A percentile compares a stretch with the other conserved stretches of the same genome.
phyloP scores from a whole-genome alignment of 2,113 vertebrate genomes.

The Cairina moschata region DNA sequence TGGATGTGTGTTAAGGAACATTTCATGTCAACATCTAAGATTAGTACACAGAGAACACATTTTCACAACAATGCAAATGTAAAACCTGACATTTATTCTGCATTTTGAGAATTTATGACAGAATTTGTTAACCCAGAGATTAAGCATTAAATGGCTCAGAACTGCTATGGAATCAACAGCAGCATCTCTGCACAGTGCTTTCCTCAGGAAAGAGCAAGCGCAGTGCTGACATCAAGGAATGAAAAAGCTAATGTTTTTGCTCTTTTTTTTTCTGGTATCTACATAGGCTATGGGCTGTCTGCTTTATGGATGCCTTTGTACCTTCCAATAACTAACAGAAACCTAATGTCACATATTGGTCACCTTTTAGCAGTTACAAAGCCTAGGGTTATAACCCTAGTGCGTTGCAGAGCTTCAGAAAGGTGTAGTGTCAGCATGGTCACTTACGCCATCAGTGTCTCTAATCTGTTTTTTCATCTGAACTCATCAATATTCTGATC shows the following conservation, averaged over 20 bases:
- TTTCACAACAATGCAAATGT: constrained; percentile 53
- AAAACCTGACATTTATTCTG: constrained; percentile 67
- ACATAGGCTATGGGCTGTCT: neutral
- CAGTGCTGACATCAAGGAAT: neutral
- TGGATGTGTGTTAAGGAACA: constrained; percentile 14
- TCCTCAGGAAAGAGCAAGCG: neutral
- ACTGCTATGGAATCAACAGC: constrained; percentile 37
- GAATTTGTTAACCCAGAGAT: constrained; percentile 61
- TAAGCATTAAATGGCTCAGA: constrained; percentile 55
- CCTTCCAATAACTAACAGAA: neutral
- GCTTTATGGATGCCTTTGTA: neutral
- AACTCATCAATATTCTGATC: constrained; percentile 28
- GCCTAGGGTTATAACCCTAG: neutral
- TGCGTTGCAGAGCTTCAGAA: neutral
- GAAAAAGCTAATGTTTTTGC: neutral
- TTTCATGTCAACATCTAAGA: constrained; percentile 34
- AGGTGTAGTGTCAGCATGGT: neutral
- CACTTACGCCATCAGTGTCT: neutral
- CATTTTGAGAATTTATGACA: constrained; percentile 51
- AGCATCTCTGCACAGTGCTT: neutral
- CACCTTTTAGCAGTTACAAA: neutral
- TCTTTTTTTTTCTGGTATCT: neutral
- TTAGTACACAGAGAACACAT: constrained; percentile 9
- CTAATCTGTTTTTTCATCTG: neutral
- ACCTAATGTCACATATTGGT: neutral